These are phyloP conservation scores for Cynaeus angustus DNA, from an alignment of 2,888 invertebrate genomes.

Conservation along the genomic window DNA sequence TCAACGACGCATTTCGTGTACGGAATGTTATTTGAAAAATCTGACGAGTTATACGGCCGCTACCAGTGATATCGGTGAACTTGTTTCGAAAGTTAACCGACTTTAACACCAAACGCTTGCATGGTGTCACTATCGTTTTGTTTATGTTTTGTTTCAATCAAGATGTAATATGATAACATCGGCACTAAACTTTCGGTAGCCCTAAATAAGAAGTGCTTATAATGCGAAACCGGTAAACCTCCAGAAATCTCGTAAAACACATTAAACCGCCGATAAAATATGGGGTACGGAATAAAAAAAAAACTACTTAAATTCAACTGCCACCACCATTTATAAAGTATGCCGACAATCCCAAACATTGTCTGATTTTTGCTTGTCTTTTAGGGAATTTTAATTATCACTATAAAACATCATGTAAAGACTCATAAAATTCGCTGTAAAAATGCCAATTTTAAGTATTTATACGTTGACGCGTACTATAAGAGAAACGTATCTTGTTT, in stretches of 20 bases:
- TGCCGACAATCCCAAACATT: constrained; percentile 28
- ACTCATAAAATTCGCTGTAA: constrained; percentile 23
- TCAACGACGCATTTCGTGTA: constrained; percentile 17
- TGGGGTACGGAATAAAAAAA: constrained; percentile 9
- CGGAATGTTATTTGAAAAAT: constrained; percentile 41
- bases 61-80: constrained; percentile 44
- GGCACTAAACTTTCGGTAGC: constrained; percentile 54
- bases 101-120: constrained; percentile 53
- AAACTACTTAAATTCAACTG: constrained; percentile 4
- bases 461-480: constrained; percentile 39
- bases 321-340: constrained; percentile 30
- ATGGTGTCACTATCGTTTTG: constrained; percentile 56
- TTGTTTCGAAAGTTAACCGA: constrained; percentile 51
- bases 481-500: constrained; percentile 50
- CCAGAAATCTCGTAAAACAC: constrained; percentile 23
- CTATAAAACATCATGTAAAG: constrained; percentile 39
- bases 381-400: constrained; percentile 36
- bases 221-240: constrained; percentile 19
- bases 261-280: constrained; percentile 18
- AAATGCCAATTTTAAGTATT: constrained; percentile 34
- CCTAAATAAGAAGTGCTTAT: constrained; percentile 46
- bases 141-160: constrained; percentile 55
- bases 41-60: constrained; percentile 34
- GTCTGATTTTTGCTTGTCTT: constrained; percentile 20
- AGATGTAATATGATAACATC: constrained; percentile 57